Evolutionary conservation across 2,113 vertebrate genomes (phyloP), one percentile per base, ranked within the genome.

Genomic region (Lophura nycthemera): DNA sequence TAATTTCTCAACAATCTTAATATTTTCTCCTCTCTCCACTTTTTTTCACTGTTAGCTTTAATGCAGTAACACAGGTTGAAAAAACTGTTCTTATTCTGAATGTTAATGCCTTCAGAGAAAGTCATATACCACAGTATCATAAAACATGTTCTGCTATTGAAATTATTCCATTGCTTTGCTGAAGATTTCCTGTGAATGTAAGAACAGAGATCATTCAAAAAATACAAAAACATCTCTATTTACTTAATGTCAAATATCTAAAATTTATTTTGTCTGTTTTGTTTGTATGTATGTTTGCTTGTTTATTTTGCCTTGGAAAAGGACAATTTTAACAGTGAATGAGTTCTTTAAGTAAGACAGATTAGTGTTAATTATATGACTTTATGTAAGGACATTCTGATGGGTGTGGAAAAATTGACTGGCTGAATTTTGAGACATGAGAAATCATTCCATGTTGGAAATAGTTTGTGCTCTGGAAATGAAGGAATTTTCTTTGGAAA

Each of bases 381-480:
- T 64, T 3, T 60, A 2, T 32, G 27, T 8, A 40, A 45, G 11
- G 10, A 18, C 2, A n/a, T 3, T 9, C 21, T 29, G 7, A 7
- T 27, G 13, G 7, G 63, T 2, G 5, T 60, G 7, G 3, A 4
- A 17, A 15, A 76, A n/a, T 16, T 29, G 8, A 7, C 2, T 40
- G 16, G 11, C 10, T 52, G 17, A 2, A 2, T 56, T 59, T 2
- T 11, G 59, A 32, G 59, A 67, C 4, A 3, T 25, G 6, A 42
- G 34, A 60, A 72, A 4, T 30, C 8, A 27, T 45, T 11, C 10
- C 8, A 36, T 5, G 2, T 8, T 24, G 19, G 57, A 4, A 71
- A 48, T 16, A 25, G 3, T 6, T 61, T 72, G 1, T 48, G 6
- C 60, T 3, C 8, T 0, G 2, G 8, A 42, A 1, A 20, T 2